A percentile compares a stretch with the other conserved stretches of the same genome.
These are phyloP conservation scores for Cantharis lateralis DNA, from an alignment of 2,888 invertebrate genomes.

Conservation along the genomic window DNA sequence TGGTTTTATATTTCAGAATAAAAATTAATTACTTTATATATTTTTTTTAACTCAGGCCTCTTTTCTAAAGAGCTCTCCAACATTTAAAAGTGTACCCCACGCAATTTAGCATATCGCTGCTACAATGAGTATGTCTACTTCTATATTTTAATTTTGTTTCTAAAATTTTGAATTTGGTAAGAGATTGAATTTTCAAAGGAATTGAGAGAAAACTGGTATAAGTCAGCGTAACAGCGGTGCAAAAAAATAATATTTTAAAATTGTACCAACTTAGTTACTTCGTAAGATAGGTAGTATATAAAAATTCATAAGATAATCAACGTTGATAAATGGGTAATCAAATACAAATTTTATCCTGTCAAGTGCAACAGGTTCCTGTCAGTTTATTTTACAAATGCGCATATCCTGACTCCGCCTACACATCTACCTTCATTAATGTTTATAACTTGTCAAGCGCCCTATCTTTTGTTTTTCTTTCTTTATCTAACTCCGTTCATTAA, in stretches of 20 bases:
- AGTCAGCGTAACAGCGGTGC: too few relatives aligned
- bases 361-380: conserved; percentile 41
- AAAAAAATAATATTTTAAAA: not conserved
- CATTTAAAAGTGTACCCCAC: too few relatives aligned
- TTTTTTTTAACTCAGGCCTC: too few relatives aligned
- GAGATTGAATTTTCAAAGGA: too few relatives aligned
- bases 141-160: too few relatives aligned
- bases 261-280: not conserved
- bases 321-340: not conserved
- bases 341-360: conserved; percentile 7
- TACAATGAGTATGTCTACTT: too few relatives aligned
- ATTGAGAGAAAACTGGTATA: too few relatives aligned
- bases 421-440: conserved; percentile 38
- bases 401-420: conserved; percentile 43
- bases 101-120: too few relatives aligned
- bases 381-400: conserved; percentile 45
- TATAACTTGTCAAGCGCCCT: conserved; percentile 38
- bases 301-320: not conserved
- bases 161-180: too few relatives aligned
- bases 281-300: not conserved
- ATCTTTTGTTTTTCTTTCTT: conserved; percentile 39
- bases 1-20: too few relatives aligned
- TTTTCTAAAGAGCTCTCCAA: too few relatives aligned
- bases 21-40: too few relatives aligned
- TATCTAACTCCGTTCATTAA: not conserved